phyloP scores from a whole-genome alignment of 2,113 vertebrate species.

The Atrichornis clamosus region DNA sequence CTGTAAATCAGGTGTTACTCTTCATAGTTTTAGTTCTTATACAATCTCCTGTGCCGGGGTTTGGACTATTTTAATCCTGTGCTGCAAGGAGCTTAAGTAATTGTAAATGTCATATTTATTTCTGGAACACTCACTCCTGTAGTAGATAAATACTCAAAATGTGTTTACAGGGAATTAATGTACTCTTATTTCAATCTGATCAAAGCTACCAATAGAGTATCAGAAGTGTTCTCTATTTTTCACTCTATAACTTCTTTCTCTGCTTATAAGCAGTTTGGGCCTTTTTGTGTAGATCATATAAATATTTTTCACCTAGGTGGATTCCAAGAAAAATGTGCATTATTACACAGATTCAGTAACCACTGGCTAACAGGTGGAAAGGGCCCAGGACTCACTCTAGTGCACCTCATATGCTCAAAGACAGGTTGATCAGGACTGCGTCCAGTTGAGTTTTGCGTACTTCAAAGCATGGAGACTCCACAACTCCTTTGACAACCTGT shows the following conservation, averaged over 20 bases:
- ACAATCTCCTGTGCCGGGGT: background rate
- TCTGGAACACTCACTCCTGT: background rate
- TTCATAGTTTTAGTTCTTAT: background rate
- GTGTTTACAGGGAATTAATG: background rate
- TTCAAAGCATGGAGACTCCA: background rate
- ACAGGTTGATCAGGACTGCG: background rate
- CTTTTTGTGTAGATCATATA: background rate
- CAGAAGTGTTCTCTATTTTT: background rate
- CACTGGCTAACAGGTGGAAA: background rate
- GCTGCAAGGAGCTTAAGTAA: background rate
- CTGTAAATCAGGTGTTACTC: background rate
- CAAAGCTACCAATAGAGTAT: background rate
- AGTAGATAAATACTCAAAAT: background rate
- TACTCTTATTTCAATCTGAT: background rate
- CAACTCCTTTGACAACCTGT: background rate
- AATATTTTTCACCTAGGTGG: background rate
- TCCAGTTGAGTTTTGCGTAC: background rate
- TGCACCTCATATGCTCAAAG: background rate
- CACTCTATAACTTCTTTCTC: background rate
- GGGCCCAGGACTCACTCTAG: background rate
- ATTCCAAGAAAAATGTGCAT: background rate
- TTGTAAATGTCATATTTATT: background rate
- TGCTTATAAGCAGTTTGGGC: background rate
- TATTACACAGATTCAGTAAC: background rate
- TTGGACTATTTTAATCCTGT: background rate